A percentile compares a stretch with the other conserved stretches of the same genome.
phyloP scores from a whole-genome alignment of 2,888 invertebrate species.

The Carpatolechia fugitivella region DNA sequence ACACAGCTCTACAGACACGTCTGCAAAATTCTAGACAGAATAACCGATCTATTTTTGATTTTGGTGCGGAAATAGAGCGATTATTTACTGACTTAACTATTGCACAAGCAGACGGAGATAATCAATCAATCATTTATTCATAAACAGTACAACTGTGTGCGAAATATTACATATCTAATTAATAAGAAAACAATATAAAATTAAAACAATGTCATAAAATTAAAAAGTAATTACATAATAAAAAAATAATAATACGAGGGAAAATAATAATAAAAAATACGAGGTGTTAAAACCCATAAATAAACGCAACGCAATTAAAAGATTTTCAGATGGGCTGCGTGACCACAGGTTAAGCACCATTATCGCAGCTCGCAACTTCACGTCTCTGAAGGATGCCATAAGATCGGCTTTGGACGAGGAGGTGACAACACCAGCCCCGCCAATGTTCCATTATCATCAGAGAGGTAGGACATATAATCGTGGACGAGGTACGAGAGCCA shows the following conservation, averaged over 20 bases:
- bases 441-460: neutral
- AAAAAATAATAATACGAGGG: too few species aligned
- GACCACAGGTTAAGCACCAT: conserved; percentile 9
- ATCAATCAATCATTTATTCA: too few species aligned
- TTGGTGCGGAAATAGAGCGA: conserved; percentile 17
- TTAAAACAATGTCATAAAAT: too few species aligned
- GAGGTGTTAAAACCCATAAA: conserved; percentile 13
- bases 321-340: conserved; percentile 8
- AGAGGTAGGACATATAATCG: neutral
- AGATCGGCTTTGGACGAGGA: conserved; percentile 1
- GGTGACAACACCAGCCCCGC: neutral
- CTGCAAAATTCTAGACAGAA: conserved; percentile 13
- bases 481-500: neutral
- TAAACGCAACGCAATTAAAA: conserved; percentile 10
- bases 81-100: conserved; percentile 21
- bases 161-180: too few species aligned
- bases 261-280: neutral
- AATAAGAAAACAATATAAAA: too few species aligned
- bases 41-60: conserved; percentile 13
- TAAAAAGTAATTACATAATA: too few species aligned
- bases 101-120: conserved; percentile 21
- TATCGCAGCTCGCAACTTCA: conserved; percentile 10
- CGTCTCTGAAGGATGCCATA: conserved; percentile 9
- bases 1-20: conserved; percentile 13
- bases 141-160: too few species aligned